Conservation (phyloP, 2,888 invertebrate genomes). For the Mesorhabditis sp. region DNA sequence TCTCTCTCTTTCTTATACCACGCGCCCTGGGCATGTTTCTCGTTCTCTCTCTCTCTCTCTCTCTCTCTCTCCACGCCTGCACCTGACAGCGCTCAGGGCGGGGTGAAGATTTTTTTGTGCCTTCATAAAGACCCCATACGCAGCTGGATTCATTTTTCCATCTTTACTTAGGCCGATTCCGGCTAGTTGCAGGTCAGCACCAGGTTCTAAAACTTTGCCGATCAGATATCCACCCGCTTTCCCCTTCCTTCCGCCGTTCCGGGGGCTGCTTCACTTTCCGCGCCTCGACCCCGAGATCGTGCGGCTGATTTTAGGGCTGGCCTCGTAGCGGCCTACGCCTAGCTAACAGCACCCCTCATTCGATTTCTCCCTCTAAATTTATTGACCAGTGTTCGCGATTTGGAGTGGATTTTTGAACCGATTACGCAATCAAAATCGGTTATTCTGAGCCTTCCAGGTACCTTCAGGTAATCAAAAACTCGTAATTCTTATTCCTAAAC, state of each 20-base stretch:
- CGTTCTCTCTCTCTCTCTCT: slow-evolving; percentile 13
- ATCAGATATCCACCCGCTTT: too few species aligned
- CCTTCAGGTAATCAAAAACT: too few species aligned
- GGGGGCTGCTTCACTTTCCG: too few species aligned
- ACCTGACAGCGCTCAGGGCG: too few species aligned
- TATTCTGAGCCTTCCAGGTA: too few species aligned
- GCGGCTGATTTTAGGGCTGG: slow-evolving; percentile 10
- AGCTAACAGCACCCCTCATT: slow-evolving; percentile 12
- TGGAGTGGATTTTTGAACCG: too few species aligned
- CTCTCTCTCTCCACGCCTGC: slow-evolving; percentile 8
- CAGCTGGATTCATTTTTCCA: slow-evolving; percentile 11
- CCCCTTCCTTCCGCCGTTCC: too few species aligned
- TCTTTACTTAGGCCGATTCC: slow-evolving; percentile 16
- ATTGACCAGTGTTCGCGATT: slow-evolving; percentile 12
- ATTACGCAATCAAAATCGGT: too few species aligned
- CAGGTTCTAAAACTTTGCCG: slow-evolving; percentile 8
- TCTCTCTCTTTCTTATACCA: too few species aligned
- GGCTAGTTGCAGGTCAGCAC: slow-evolving; percentile 11
- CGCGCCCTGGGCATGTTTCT: slow-evolving; percentile 8
- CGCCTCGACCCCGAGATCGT: slow-evolving; percentile 7
- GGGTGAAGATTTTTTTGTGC: too few species aligned
- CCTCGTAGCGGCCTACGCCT: slow-evolving; percentile 13
- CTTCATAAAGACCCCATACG: too few species aligned
- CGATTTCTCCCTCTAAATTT: slow-evolving; percentile 13
- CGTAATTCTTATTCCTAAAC: too few species aligned